Evolutionary conservation across 1,140 invertebrate species (phyloP), one percentile per base, ranked within the genome.

Genomic region (Palaemon carinicauda): DNA sequence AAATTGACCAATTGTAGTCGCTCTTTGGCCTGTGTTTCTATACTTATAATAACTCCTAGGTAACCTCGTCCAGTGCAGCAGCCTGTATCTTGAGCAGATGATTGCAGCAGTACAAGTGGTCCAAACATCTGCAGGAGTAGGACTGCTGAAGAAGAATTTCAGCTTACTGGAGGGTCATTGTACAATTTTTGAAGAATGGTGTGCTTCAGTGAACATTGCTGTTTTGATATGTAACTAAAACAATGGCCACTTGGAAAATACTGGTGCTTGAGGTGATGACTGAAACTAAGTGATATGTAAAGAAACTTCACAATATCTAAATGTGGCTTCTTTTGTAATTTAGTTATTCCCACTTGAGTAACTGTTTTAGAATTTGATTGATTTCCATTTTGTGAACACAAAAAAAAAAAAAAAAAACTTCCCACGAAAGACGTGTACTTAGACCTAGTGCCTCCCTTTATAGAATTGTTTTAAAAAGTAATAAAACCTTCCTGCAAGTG

Each of bases 251-350:
- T 80, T 85, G 74, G 50, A 85, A 41, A 71, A 85, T 73, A 86
- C 56, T 86, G 83, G 83, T 86, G 83, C 83, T 86, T 79, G 77
- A 80, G 74, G 83, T 80, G 83, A 27, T 80, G 78, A 79, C 53
- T 41, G 53, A 52, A 51, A 79, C 29, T 29, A 50, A 41, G 41
- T 41, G 41, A 41, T 41, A 73, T 73, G 17, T 29, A 78, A 78
- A 15, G 51, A 74, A 52, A 84, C 74, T 79, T 79, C 75, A 71
- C 60, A 79, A 85, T 78, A 80, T 53, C 56, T 73, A 80, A 85
- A 86, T 41, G 83, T 86, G 77, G 83, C 83, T 86, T 86, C 83
- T 86, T 86, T 86, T 86, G 83, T 86, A 86, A 80, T 69, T 80
- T 86, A 82, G 80, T 82, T 82, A 74, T 69, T 82, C 69, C 80